These are phyloP conservation scores for Xestia rhomboidea DNA, from an alignment of 2,888 invertebrate species.

Conservation along the genomic window DNA sequence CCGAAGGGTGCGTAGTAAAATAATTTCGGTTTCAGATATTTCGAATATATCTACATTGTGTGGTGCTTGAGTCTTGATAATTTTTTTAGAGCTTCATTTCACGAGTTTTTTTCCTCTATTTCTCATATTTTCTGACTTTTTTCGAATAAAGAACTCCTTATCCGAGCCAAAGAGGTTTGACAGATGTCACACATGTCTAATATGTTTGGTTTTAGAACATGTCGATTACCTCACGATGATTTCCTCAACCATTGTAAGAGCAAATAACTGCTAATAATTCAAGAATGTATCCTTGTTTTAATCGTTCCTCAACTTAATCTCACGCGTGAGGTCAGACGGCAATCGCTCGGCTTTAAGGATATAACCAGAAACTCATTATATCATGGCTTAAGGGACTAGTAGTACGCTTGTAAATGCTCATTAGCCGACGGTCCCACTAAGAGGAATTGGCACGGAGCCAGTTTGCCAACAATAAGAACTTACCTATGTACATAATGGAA, in stretches of 20 bases:
- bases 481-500: constrained; percentile 48
- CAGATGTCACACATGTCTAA: background rate
- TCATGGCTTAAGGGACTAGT: constrained; percentile 56
- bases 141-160: background rate
- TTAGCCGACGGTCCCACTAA: constrained; percentile 47
- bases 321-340: constrained; percentile 19
- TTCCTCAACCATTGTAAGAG: background rate
- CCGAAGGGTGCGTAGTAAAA: constrained; percentile 10
- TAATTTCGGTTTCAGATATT: constrained; percentile 11
- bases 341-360: constrained; percentile 38
- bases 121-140: background rate
- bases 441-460: constrained; percentile 51
- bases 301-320: background rate
- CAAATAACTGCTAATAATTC: background rate
- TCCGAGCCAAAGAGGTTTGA: background rate
- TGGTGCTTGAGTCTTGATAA: background rate
- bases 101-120: background rate
- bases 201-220: background rate
- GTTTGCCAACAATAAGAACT: constrained; percentile 54
- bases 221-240: background rate
- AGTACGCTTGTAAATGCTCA: constrained; percentile 58
- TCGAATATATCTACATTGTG: background rate
- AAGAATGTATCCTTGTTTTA: background rate
- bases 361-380: constrained; percentile 56
- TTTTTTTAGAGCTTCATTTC: background rate